Evolutionary conservation across 64 coral and sea anemone genomes (phyloP), one percentile per base, ranked within the genome.

Genomic region (Stichodactyla helianthus): DNA sequence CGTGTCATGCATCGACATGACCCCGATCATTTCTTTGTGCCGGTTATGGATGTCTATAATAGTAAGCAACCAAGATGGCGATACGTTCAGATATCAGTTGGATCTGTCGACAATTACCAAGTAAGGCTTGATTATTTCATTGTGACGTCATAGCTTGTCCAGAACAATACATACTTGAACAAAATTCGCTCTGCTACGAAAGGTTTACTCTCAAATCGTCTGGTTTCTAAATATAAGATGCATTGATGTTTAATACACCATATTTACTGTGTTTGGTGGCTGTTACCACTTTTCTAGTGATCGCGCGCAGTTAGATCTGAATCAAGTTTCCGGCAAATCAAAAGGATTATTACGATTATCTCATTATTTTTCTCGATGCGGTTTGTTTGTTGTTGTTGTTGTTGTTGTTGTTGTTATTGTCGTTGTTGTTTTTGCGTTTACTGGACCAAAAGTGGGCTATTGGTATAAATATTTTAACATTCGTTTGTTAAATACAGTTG

Each of bases 31-130:
- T 22, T 28, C 9, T 55, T 59, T 12, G 74, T 80, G 86, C 56
- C 86, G 14, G 55, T 88, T 8, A 63, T 77, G 76, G 23, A 31
- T 52, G 71, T 63, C 0, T 54, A 0, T 15, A 80, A 6, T 14
- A 74, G 27, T 22, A 31, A 25, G n/a, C 6, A 74, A 27, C 27
- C 68, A 74, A 13, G 6, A 22, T 88, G 71, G 86, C 54, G 22
- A 22, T 82, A 88, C 50, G 86, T 54, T 61, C 74, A 82, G 28
- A 68, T 63, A 9, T 31, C 74, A 14, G 62, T 88, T 59, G 86
- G 86, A 81, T 51, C 61, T 28, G 35, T 63, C 25, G 1, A 35
- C 20, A 57, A 82, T 11, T 80, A 80, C 56, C 77, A 88, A 61
- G 86, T 88, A 79, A 88, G 86, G 1, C 2, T 11, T 10, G 2